phyloP scores from a whole-genome alignment of 2,113 vertebrate genomes.

The Neogale vison region DNA sequence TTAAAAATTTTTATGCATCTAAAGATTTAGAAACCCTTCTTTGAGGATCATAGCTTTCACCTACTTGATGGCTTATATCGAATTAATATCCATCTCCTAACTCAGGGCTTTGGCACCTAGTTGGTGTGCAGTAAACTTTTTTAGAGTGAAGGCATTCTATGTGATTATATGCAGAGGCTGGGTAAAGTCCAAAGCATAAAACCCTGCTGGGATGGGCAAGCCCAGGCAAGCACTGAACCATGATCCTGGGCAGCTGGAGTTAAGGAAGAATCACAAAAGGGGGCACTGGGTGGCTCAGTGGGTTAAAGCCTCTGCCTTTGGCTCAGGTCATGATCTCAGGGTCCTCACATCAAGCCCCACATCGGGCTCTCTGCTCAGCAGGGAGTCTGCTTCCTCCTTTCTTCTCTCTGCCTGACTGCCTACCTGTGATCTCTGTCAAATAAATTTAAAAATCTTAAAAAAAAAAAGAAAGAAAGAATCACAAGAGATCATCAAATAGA shows the following conservation, averaged over 20 bases:
- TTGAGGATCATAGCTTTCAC: background rate
- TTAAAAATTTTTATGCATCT: background rate
- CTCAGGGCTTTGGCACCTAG: background rate
- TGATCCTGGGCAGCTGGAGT: background rate
- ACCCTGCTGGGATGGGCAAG: background rate
- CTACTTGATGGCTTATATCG: background rate
- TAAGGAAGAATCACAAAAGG: background rate
- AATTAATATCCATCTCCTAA: background rate
- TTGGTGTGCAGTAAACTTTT: background rate
- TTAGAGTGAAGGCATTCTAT: background rate
- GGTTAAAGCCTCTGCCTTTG: no score
- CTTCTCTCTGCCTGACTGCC: no score
- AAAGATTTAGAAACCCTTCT: background rate
- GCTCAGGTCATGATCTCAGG: no score
- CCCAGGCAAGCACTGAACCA: background rate
- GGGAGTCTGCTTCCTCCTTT: no score
- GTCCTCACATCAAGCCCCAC: accelerated
- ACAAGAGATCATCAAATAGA: background rate
- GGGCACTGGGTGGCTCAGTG: no score
- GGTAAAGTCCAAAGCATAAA: background rate
- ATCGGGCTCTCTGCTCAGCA: no score
- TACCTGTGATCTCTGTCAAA: no score
- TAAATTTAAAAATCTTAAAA: no score
- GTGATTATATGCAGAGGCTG: background rate
- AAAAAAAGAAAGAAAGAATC: background rate